phyloP scores from a whole-genome alignment of 2,888 invertebrate genomes.

The Chironomus tentans region DNA sequence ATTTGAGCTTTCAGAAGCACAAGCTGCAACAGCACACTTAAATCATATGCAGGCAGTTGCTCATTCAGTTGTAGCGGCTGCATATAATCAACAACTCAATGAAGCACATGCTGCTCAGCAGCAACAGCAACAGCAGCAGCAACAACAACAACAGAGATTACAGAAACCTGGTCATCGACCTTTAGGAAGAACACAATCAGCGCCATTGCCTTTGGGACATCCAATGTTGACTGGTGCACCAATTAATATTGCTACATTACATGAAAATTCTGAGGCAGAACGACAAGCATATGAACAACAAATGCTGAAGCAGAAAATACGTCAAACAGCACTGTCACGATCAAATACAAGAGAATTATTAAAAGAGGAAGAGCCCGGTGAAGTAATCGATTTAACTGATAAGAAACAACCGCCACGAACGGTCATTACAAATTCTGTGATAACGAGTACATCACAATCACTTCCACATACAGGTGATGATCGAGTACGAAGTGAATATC shows the following conservation, averaged over 20 bases:
- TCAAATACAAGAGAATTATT: conserved; percentile 52
- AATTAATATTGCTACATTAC: conserved; percentile 40
- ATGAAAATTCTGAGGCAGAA: conserved; percentile 44
- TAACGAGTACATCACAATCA: conserved; percentile 41
- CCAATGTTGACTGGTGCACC: conserved; percentile 60
- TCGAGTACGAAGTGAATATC: conserved; percentile 49
- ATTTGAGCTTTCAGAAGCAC: conserved; percentile 5
- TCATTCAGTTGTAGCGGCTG: conserved; percentile 34
- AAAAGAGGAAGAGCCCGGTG: conserved; percentile 50
- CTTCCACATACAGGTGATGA: conserved; percentile 43
- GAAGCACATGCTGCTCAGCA: conserved; percentile 29
- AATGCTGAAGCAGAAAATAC: conserved; percentile 70
- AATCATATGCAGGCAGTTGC: conserved; percentile 49
- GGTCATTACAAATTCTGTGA: conserved; percentile 45
- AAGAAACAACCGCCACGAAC: conserved; percentile 44
- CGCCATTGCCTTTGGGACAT: conserved; percentile 81
- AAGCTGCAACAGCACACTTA: conserved; percentile 18
- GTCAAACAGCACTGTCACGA: conserved; percentile 77
- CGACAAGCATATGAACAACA: conserved; percentile 49
- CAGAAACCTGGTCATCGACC: conserved; percentile 68
- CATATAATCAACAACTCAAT: conserved; percentile 27
- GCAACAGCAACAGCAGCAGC: conserved; percentile 33
- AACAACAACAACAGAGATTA: conserved; percentile 43
- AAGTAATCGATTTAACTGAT: conserved; percentile 70
- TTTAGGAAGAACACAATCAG: conserved; percentile 88